phyloP scores from a whole-genome alignment of 2,797 vertebrate species.

The Delichon dasypus region DNA sequence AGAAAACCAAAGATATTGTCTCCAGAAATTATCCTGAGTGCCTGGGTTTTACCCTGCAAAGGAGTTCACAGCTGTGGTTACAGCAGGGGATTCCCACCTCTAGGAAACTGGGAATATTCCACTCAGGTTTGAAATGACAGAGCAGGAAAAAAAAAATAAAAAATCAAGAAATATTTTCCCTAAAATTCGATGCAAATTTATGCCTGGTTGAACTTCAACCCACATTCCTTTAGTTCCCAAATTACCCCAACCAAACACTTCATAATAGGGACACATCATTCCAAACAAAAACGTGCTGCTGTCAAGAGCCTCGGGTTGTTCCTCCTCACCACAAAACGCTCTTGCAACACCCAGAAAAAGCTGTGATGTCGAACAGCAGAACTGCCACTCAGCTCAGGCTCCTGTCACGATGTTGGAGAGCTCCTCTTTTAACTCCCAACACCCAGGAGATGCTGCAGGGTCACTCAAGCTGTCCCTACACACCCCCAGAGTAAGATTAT shows the following conservation, averaged over 20 bases:
- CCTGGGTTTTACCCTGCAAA: not conserved
- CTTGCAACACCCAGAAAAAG: not conserved
- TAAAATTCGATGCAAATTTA: conserved; percentile 43
- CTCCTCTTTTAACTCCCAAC: not conserved
- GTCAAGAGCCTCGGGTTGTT: not conserved
- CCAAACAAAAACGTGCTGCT: not conserved
- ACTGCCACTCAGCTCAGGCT: not conserved
- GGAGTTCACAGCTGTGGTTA: not conserved
- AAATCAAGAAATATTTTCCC: not conserved
- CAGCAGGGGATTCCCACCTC: not conserved
- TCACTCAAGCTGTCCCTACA: not conserved
- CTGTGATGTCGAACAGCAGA: not conserved
- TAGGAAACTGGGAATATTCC: not conserved
- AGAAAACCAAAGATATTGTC: not conserved
- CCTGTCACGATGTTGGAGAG: not conserved
- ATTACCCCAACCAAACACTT: conserved; percentile 29
- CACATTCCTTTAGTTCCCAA: conserved; percentile 37
- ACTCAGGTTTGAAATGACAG: not conserved
- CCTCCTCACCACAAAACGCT: not conserved
- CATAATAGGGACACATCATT: conserved; percentile 12
- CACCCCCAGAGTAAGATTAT: not conserved
- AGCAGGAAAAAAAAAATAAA: not conserved
- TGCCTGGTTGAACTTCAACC: conserved; percentile 55
- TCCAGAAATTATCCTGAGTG: not conserved
- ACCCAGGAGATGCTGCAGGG: not conserved